Base-by-base conservation (phyloP, 1,140 invertebrate species). In the Gryon sp. region DNA sequence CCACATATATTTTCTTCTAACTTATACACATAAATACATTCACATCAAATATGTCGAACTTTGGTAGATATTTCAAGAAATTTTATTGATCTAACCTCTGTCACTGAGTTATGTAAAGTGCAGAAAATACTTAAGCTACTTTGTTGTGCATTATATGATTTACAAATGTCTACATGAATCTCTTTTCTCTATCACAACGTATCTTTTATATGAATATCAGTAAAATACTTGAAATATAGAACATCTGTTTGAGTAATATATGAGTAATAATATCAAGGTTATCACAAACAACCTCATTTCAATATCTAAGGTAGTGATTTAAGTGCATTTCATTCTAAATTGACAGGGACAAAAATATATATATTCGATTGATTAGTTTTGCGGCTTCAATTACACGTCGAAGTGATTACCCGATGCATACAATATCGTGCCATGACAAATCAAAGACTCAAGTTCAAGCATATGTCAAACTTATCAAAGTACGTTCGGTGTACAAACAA, bases 21-120 rank as follows among this genome's bases (percentile, higher is more conserved):
- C n/a, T n/a, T 19, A 41, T 41, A 41, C 8, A 19, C 19, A 48
- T 18, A 15, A 16, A 52, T 32, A 34, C 16, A 7, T 26, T 16
- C 26, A 38, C 11, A 38, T 57, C 48, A 55, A 38, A 55, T 15
- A 38, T 8, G 32, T 55, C 38, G 41, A 68, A 68, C 41, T 68
- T 68, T 24, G 12, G 40, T 55, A 68, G 41, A 68, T 57, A 68
- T 57, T 57, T 68, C 63, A 48, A 55, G 30, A 38, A 66, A 45
- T 55, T 40, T 55, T 57, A 68, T 68, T 57, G 63, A 57, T 57
- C 32, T 45, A 24, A 15, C 19, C 19, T 36, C 8, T 36, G 12
- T 36, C 30, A 15, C 20, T 66, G 40, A 66, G 38, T 66, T 55
- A 66, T 66, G 48, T 55, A 66, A 55, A 66, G 50, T 36, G 20